Percentiles rank a stretch among this genome's conserved stretches.
phyloP scores from a whole-genome alignment of 2,888 invertebrate genomes.

The Megamerina dolium region DNA sequence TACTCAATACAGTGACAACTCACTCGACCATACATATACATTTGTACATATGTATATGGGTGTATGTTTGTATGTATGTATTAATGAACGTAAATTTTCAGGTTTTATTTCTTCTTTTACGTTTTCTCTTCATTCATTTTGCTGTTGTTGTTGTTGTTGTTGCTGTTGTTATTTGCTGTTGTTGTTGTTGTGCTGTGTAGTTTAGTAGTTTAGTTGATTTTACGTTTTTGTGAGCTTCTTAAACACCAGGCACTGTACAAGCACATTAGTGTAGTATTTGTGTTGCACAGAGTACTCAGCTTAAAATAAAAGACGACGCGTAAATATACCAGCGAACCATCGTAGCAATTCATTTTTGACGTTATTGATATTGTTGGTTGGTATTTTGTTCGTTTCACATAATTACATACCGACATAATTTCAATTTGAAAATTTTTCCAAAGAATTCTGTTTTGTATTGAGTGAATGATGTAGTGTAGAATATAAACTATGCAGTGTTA shows the following conservation, averaged over 20 bases:
- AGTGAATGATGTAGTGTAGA: too few relatives aligned
- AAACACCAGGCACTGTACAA: slow-evolving; percentile 30
- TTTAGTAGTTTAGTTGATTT: slow-evolving; percentile 5
- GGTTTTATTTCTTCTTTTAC: too few relatives aligned
- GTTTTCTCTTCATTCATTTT: slow-evolving; percentile 10
- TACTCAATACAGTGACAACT: too few relatives aligned
- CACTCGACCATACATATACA: too few relatives aligned
- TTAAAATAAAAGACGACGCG: slow-evolving; percentile 25
- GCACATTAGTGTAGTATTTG: slow-evolving; percentile 39
- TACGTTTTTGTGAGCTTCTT: slow-evolving; percentile 26
- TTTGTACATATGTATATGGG: too few relatives aligned
- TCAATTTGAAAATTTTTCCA: too few relatives aligned
- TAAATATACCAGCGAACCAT: slow-evolving; percentile 3
- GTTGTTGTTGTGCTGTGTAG: slow-evolving; percentile 16
- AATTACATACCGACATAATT: too few relatives aligned
- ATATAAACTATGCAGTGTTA: too few relatives aligned
- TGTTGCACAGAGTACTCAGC: slow-evolving; percentile 35
- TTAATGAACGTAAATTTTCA: slow-evolving; percentile 8
- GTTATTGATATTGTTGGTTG: too few relatives aligned
- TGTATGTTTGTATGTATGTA: slow-evolving; percentile 11
- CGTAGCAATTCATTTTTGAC: too few relatives aligned
- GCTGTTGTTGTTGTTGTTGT: slow-evolving; percentile 2
- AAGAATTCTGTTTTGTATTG: too few relatives aligned
- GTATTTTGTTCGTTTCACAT: too few relatives aligned
- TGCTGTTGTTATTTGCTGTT: slow-evolving; percentile 1